Percentiles rank a stretch among this genome's conserved stretches.
These are phyloP conservation scores for Corythoichthys haematopterus DNA, from an alignment of 2,113 vertebrate species.

Conservation along the genomic window DNA sequence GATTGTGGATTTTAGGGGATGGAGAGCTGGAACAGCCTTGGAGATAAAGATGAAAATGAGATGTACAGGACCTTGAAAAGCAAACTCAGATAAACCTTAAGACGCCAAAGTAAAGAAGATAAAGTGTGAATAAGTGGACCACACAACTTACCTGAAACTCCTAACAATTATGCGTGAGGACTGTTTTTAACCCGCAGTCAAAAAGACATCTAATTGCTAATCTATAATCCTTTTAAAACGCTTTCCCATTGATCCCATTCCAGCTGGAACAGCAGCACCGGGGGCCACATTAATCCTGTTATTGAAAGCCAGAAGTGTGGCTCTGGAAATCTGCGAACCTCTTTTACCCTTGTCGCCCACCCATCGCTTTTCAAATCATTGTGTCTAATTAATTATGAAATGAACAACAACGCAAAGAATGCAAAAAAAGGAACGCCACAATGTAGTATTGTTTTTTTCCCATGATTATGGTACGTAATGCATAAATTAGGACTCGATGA, in stretches of 20 bases:
- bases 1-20: too few species aligned
- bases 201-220: slow-evolving; percentile 92
- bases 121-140: slow-evolving; percentile 57
- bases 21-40: too few species aligned
- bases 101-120: slow-evolving; percentile 39
- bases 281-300: slow-evolving; percentile 90
- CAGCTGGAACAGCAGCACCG: slow-evolving; percentile 80
- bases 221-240: slow-evolving; percentile 97
- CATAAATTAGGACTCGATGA: too few species aligned
- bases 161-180: slow-evolving; percentile 49
- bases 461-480: too few species aligned
- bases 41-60: too few species aligned
- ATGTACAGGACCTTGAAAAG: background rate
- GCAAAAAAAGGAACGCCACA: background rate
- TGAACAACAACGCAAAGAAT: slow-evolving; percentile 38
- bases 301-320: slow-evolving; percentile 77
- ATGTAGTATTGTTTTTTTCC: too few species aligned
- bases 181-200: slow-evolving; percentile 75
- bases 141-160: slow-evolving; percentile 72
- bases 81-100: slow-evolving; percentile 9
- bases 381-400: slow-evolving; percentile 60
- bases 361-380: slow-evolving; percentile 42
- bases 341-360: slow-evolving; percentile 56
- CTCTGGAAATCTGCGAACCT: slow-evolving; percentile 66
- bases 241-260: slow-evolving; percentile 88